Percentiles rank a stretch among this genome's conserved stretches.
Conservation (phyloP, 53 echinoderm and acorn worm species). For the Patiria pectinifera region DNA sequence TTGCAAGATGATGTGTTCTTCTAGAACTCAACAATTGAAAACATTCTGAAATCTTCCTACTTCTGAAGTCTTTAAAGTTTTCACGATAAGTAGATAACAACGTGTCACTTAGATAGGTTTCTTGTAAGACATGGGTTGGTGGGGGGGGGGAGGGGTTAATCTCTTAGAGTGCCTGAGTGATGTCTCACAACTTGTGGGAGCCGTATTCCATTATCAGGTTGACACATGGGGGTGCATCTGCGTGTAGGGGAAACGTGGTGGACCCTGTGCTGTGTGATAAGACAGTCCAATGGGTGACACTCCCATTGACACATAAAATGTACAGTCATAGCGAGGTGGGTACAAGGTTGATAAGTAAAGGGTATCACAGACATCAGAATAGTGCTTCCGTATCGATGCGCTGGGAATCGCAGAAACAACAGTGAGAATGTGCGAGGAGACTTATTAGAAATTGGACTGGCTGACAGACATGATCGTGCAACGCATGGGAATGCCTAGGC, state of each 20-base stretch:
- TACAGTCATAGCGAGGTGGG: neutral
- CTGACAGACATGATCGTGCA: neutral
- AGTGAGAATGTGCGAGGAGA: neutral
- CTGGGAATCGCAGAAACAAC: neutral
- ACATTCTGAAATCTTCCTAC: no score
- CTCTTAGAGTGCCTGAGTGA: neutral
- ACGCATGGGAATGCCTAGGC: neutral
- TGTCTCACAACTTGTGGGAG: neutral
- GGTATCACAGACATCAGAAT: neutral
- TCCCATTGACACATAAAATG: neutral
- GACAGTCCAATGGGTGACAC: neutral
- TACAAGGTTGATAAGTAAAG: neutral
- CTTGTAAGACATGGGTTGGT: neutral
- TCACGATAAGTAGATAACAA: no score
- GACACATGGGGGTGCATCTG: neutral
- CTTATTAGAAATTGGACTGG: neutral
- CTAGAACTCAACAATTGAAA: no score
- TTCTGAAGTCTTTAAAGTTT: no score
- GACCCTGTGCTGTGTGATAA: neutral
- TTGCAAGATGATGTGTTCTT: no score
- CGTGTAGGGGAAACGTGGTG: neutral
- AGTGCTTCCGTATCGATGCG: neutral
- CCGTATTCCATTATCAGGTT: slow-evolving; percentile 5
- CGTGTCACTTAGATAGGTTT: no score
- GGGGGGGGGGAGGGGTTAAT: neutral